Percentiles rank a stretch among this genome's conserved stretches.
Conservation (phyloP, 2,888 invertebrate species). For the Lithophane socia region DNA sequence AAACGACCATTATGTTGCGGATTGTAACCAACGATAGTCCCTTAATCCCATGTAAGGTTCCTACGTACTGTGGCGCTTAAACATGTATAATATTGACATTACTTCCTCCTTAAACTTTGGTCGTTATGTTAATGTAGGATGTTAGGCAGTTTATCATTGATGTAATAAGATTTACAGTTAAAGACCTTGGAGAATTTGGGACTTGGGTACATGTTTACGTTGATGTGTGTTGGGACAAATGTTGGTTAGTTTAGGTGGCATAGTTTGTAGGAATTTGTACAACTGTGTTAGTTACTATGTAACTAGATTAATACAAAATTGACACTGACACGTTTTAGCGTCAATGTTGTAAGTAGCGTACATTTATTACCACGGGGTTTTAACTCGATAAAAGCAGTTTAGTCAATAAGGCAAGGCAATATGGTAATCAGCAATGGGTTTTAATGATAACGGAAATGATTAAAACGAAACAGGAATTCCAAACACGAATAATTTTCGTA, state of each 20-base stretch:
- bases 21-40: conserved; percentile 49
- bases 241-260: conserved; percentile 30
- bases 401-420: background rate
- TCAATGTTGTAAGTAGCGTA: background rate
- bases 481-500: conserved; percentile 13
- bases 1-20: conserved; percentile 54
- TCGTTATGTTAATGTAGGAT: conserved; percentile 63
- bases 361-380: background rate
- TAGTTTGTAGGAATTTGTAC: conserved; percentile 6
- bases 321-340: background rate
- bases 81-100: conserved; percentile 66
- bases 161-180: conserved; percentile 60
- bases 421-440: background rate
- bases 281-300: background rate
- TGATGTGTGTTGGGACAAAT: conserved; percentile 40
- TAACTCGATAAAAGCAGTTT: background rate
- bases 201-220: conserved; percentile 45
- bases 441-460: background rate
- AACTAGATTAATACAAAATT: background rate
- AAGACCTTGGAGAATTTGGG: conserved; percentile 44
- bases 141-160: conserved; percentile 63
- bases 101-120: conserved; percentile 60
- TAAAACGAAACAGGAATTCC: background rate
- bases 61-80: conserved; percentile 53
- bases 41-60: conserved; percentile 57